A percentile compares a stretch with the other conserved stretches of the same genome.
Conservation (phyloP, 37 sponge, comb jelly and placozoan genomes). For the Beroe forskalii region DNA sequence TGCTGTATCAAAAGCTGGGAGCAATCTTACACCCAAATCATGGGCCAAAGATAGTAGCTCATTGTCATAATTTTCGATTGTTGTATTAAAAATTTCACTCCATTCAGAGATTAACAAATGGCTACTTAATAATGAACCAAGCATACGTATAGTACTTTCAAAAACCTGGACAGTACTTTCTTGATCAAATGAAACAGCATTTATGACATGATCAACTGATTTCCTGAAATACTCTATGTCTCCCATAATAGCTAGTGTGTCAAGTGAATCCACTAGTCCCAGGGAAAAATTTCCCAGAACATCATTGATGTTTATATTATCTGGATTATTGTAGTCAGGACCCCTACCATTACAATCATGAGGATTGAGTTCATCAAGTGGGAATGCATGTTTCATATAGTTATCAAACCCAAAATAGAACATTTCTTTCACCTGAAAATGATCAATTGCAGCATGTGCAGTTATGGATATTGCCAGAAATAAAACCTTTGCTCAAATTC, state of each 20-base stretch:
- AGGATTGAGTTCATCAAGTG: conserved; percentile 95
- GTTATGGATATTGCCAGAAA: no score
- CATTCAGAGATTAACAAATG: conserved; percentile 83
- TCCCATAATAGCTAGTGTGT: conserved; percentile 75
- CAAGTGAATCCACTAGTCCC: conserved; percentile 88
- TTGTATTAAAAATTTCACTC: conserved; percentile 73
- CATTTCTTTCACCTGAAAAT: conserved; percentile 72
- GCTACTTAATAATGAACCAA: conserved; percentile 86
- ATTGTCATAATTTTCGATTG: conserved; percentile 72
- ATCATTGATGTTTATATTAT: conserved; percentile 84
- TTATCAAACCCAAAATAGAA: conserved; percentile 96
- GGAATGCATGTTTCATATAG: conserved; percentile 93
- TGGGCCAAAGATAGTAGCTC: conserved; percentile 85
- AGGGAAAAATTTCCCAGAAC: conserved; percentile 91
- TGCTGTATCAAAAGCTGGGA: conserved; percentile 89
- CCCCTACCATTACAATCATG: conserved; percentile 88
- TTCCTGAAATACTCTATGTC: conserved; percentile 76
- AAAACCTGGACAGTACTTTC: conserved; percentile 93
- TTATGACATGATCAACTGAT: conserved; percentile 78
- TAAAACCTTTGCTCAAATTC: no score
- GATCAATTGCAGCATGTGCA: no score
- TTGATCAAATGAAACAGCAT: conserved; percentile 80
- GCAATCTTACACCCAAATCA: conserved; percentile 78
- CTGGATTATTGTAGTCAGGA: conserved; percentile 84
- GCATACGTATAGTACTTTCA: conserved; percentile 94